These are phyloP conservation scores for Hyppa rectilinea DNA, from an alignment of 2,888 invertebrate genomes.

Conservation along the genomic window DNA sequence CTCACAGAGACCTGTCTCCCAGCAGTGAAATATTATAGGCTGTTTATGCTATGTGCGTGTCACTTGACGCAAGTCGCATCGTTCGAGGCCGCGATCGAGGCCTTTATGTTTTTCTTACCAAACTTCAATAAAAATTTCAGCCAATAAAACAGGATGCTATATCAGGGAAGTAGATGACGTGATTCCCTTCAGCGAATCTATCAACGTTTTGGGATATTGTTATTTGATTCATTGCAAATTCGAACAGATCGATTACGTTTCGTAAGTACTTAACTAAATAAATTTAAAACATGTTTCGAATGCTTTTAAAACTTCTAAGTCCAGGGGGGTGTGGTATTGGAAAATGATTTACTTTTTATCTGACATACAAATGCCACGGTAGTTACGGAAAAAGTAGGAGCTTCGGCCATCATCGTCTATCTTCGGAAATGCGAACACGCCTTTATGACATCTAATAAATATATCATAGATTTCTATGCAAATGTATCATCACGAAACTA, in stretches of 20 bases:
- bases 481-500: too few relatives aligned
- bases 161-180: conserved; percentile 36
- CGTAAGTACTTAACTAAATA: conserved; percentile 26
- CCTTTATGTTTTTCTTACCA: not conserved
- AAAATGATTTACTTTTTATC: not conserved
- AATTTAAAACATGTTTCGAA: not conserved
- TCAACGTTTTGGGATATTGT: conserved; percentile 37
- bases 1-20: too few relatives aligned
- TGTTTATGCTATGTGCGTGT: too few relatives aligned
- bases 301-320: not conserved
- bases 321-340: too few relatives aligned
- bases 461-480: too few relatives aligned
- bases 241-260: conserved; percentile 27
- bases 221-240: conserved; percentile 40
- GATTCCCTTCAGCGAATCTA: conserved; percentile 21
- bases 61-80: not conserved
- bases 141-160: conserved; percentile 27
- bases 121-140: conserved; percentile 22
- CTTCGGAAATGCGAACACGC: not conserved
- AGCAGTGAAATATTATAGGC: too few relatives aligned
- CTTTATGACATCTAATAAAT: too few relatives aligned
- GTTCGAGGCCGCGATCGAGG: not conserved
- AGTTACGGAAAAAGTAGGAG: not conserved
- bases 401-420: not conserved
- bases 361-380: not conserved